phyloP scores from a whole-genome alignment of 2,113 vertebrate species.

The Eurypyga helias region DNA sequence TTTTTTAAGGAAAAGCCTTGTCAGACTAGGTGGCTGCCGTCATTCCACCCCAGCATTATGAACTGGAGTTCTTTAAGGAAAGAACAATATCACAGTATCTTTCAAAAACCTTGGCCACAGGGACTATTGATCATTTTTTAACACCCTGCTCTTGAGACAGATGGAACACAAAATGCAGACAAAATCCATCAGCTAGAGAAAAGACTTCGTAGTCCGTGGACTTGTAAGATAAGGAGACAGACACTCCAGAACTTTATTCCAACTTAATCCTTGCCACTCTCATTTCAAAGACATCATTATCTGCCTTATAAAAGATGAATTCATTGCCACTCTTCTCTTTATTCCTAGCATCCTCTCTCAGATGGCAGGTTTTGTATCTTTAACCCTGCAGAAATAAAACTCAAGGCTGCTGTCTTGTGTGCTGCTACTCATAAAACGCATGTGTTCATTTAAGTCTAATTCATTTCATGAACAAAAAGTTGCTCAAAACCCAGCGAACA shows the following conservation, averaged over 20 bases:
- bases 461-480: slow-evolving; percentile 12
- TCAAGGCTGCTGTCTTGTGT: neutral
- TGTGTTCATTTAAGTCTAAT: neutral
- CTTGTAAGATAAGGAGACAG: neutral
- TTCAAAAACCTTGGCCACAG: neutral
- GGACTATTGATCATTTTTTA: neutral
- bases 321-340: neutral
- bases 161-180: neutral
- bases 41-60: neutral
- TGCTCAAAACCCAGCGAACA: slow-evolving; percentile 10
- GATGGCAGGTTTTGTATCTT: neutral
- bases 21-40: neutral
- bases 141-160: neutral
- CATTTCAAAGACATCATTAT: neutral
- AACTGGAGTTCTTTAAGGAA: neutral
- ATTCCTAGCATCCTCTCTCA: neutral
- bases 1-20: neutral
- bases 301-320: neutral
- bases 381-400: slow-evolving; percentile 9
- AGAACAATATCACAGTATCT: neutral
- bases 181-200: neutral
- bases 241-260: neutral
- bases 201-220: neutral
- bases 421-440: slow-evolving; percentile 10
- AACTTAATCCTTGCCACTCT: neutral